phyloP scores from a whole-genome alignment of 23 tunicate species.

The Halocynthia aurantium region DNA sequence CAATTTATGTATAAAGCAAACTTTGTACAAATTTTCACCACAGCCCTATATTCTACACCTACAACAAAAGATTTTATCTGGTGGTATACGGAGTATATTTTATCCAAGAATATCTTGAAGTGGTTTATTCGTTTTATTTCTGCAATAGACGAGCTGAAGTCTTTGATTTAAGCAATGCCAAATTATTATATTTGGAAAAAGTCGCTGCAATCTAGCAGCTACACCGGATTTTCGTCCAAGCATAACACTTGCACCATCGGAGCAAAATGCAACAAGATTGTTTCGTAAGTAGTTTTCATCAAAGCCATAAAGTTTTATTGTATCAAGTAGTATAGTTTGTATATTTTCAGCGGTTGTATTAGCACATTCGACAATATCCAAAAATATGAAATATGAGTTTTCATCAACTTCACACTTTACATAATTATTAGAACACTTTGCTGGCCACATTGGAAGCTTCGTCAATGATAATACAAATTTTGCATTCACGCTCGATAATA shows the following conservation, averaged over 20 bases:
- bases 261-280: conserved; percentile 1
- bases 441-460: background rate
- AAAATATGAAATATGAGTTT: background rate
- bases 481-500: background rate
- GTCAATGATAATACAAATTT: background rate
- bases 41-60: too few species aligned
- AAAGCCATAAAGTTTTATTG: too few species aligned
- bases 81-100: background rate
- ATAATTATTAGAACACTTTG: background rate
- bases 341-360: background rate
- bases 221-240: background rate
- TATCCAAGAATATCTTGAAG: background rate
- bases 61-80: background rate
- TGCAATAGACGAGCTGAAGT: background rate
- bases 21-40: too few species aligned
- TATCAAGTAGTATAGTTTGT: too few species aligned
- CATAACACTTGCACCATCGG: conserved; percentile 2
- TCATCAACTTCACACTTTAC: background rate
- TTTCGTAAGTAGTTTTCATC: too few species aligned
- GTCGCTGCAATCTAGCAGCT: background rate
- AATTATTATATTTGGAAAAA: background rate
- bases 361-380: background rate
- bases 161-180: conserved; percentile 10
- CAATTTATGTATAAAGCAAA: too few species aligned
- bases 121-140: background rate